Evolutionary conservation across 2,113 vertebrate species (phyloP), one percentile per base, ranked within the genome.

Genomic region (Pelodiscus sinensis): DNA sequence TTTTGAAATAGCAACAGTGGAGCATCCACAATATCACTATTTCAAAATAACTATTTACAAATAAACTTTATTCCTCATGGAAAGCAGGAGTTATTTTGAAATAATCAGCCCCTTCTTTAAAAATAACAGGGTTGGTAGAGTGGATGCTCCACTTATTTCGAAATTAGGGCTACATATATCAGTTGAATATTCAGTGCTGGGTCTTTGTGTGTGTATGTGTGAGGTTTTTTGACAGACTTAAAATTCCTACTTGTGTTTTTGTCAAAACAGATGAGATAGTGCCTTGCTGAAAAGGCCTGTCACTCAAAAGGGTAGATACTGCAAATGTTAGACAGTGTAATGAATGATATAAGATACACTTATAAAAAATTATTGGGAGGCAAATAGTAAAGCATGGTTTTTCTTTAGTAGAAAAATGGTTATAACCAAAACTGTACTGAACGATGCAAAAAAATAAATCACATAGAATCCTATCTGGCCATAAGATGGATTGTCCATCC

Each of bases 191-290:
- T 81, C 44, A 87, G 24, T 15, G 5, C 19, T 14, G 6, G 44
- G 19, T 14, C n/a, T 78, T 89, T 35, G 52, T 35, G 29, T 65
- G 62, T 15, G 62, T 29, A 5, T 15, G 29, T 29, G 29, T 65
- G 14, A 16, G 1, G 9, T 90, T 90, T 92, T 87, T 79, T 89
- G 79, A 90, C 56, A 89, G 80, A 75, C 55, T 95, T 0, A 18
- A 92, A 93, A 96, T 90, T 31, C 38, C 62, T 90, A 19, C 71
- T 75, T 2, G 1, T n/a, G 24, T 38, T 21, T 94, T 93, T 95
- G 73, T 95, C 88, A 95, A 92, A 95, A 94, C 52, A 92, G 85
- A 90, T 13, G 84, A 68, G 50, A 90, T 35, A 81, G 25, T 52
- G 10, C 6, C 90, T 94, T 92, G 93, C 75, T 85, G 87, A 51